A percentile compares a stretch with the other conserved stretches of the same genome.
These are phyloP conservation scores for Thymelicus acteon DNA, from an alignment of 2,888 invertebrate genomes.

Conservation along the genomic window DNA sequence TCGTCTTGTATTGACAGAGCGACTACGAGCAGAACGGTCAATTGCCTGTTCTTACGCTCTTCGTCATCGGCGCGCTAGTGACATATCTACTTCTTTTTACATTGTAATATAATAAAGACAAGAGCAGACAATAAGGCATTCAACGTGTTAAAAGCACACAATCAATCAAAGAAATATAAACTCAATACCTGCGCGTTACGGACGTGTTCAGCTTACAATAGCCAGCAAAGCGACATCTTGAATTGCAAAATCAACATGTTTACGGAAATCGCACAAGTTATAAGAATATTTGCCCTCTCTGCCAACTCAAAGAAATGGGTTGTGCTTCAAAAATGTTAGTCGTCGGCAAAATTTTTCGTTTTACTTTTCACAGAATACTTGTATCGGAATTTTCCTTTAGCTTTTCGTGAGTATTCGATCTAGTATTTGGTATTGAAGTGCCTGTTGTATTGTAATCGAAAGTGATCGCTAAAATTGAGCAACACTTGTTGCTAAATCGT, in stretches of 20 bases:
- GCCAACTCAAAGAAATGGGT: conserved; percentile 11
- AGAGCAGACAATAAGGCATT: neutral
- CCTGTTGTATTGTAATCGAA: too few relatives aligned
- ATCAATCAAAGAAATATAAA: conserved; percentile 4
- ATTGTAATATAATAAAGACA: neutral
- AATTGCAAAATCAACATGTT: conserved; percentile 32
- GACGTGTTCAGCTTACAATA: conserved; percentile 1
- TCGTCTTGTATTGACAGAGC: too few relatives aligned
- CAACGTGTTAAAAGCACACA: neutral
- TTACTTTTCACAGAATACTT: neutral
- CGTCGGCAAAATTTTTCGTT: neutral
- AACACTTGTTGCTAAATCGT: too few relatives aligned
- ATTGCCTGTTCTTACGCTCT: too few relatives aligned
- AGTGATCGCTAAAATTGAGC: too few relatives aligned
- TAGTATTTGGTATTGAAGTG: neutral
- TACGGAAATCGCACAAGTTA: conserved; percentile 32
- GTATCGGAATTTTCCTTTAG: neutral
- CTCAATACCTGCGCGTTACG: neutral
- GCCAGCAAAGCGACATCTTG: conserved; percentile 5
- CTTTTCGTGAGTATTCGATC: neutral
- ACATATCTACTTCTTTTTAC: too few relatives aligned
- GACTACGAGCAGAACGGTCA: too few relatives aligned
- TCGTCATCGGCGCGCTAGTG: too few relatives aligned
- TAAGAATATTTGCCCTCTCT: conserved; percentile 22
- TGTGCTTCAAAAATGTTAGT: conserved; percentile 11